phyloP scores from a whole-genome alignment of 2,888 invertebrate genomes.

The Cataglyphis altisquamis region DNA sequence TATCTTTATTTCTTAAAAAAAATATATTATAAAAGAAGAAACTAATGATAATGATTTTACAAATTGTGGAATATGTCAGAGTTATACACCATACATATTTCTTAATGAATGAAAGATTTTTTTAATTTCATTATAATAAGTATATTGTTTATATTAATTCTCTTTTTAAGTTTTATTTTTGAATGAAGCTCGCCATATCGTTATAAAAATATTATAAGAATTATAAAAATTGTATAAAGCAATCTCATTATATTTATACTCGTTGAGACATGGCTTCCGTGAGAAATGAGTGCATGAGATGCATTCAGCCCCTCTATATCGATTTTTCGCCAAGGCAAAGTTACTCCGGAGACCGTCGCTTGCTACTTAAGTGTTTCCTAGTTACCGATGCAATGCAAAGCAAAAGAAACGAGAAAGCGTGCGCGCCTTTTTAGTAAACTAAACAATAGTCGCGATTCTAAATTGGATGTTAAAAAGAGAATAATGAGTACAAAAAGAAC shows the following conservation, averaged over 20 bases:
- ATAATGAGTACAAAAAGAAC: neutral
- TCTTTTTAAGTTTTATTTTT: constrained; percentile 9
- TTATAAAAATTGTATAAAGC: constrained; percentile 16
- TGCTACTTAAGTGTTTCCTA: constrained; percentile 63
- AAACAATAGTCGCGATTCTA: neutral
- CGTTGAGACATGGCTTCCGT: constrained; percentile 37
- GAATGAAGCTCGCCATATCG: neutral
- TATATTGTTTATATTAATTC: neutral
- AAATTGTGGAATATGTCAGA: neutral
- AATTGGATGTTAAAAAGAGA: neutral
- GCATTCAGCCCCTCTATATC: constrained; percentile 63
- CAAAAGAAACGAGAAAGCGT: constrained; percentile 53
- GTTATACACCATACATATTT: neutral
- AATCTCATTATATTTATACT: neutral
- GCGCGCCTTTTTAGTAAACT: constrained; percentile 13
- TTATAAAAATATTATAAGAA: constrained; percentile 5
- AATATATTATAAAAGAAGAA: neutral
- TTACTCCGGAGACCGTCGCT: constrained; percentile 68
- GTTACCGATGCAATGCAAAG: constrained; percentile 67
- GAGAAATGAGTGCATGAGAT: constrained; percentile 53
- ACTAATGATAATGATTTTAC: neutral
- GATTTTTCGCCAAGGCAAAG: constrained; percentile 66
- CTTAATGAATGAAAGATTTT: neutral
- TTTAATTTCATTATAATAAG: neutral
- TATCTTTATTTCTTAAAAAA: neutral